Evolutionary conservation across 2,113 vertebrate species (phyloP).

Genomic region (Phalacrocorax brasilianus): DNA sequence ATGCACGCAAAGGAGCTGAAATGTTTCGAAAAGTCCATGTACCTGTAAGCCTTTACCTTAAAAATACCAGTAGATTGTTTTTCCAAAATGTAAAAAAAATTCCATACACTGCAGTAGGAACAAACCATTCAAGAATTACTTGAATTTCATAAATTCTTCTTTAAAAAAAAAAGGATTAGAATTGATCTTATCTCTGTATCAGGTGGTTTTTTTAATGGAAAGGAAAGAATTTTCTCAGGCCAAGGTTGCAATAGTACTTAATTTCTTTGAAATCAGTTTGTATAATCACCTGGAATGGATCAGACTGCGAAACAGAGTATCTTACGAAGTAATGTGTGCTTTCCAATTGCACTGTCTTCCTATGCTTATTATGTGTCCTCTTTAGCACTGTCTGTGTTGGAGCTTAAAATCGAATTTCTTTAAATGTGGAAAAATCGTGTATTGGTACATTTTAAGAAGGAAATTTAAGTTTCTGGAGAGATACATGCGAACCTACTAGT

Average conservation of each 20-base stretch:
- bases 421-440: not conserved
- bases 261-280: not conserved
- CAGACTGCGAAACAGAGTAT: not conserved
- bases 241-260: not conserved
- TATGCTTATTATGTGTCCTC: not conserved
- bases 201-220: not conserved
- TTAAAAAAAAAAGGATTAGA: not conserved
- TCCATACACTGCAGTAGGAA: not conserved
- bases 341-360: not conserved
- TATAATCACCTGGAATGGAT: not conserved
- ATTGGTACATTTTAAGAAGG: not conserved
- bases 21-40: slow-evolving; percentile 97
- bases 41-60: slow-evolving; percentile 81
- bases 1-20: slow-evolving; percentile 90
- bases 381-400: not conserved
- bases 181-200: not conserved
- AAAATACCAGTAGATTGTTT: not conserved
- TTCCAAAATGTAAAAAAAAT: not conserved
- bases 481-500: rapidly evolving
- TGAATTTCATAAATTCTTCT: not conserved
- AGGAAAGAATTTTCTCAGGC: not conserved
- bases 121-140: not conserved
- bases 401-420: not conserved
- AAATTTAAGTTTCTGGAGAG: not conserved
- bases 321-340: rapidly evolving